Percentiles rank a stretch among this genome's conserved stretches.
Conservation (phyloP, 2,113 vertebrate genomes). For the Mungos mungo region DNA sequence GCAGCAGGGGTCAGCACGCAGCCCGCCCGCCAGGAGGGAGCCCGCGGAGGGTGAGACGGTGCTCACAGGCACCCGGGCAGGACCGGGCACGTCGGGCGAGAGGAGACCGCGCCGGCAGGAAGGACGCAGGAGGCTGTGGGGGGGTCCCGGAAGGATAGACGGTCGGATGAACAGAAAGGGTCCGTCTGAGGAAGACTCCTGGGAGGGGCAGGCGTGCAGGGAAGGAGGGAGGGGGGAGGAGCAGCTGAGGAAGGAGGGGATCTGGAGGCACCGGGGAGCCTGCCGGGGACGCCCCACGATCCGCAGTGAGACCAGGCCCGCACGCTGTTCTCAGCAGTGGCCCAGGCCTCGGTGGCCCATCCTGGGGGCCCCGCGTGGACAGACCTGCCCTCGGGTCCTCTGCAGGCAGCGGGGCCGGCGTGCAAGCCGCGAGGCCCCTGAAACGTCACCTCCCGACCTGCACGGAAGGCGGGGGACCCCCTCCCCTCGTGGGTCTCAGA, state of each 20-base stretch:
- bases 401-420: background rate
- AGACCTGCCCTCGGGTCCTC: background rate
- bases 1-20: background rate
- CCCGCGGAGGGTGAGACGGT: background rate
- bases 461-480: background rate
- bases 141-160: background rate
- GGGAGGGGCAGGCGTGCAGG: background rate
- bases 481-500: background rate
- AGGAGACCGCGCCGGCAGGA: background rate
- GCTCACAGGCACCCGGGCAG: background rate
- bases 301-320: background rate
- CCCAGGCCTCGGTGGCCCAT: background rate
- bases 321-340: background rate
- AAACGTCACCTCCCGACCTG: background rate
- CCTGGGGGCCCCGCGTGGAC: too few relatives aligned
- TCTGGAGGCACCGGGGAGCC: background rate
- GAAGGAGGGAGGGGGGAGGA: too few relatives aligned
- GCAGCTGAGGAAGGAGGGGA: background rate
- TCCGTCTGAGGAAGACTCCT: accelerated
- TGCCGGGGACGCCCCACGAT: too few relatives aligned
- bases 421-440: accelerated
- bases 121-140: accelerated
- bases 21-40: background rate
- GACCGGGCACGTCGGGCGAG: background rate
- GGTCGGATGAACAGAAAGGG: background rate